These are phyloP conservation scores for Heterotilapia buettikoferi DNA, from an alignment of 2,113 vertebrate genomes.

Conservation along the genomic window DNA sequence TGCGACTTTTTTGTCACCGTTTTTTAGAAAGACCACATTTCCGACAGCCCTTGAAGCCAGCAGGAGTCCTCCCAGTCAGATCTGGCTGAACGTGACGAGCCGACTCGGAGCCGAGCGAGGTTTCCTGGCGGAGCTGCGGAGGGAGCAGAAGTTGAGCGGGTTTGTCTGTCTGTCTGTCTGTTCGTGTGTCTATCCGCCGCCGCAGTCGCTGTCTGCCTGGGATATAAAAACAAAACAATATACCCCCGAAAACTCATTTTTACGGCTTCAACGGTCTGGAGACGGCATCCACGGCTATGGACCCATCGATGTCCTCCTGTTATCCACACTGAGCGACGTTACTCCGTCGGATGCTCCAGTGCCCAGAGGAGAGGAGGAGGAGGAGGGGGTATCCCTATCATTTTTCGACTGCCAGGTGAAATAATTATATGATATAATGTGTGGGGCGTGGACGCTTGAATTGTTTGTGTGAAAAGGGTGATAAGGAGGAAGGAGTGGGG, in stretches of 20 bases:
- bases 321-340: slow-evolving; percentile 37
- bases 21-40: not conserved
- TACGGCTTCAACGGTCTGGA: not conserved
- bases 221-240: not conserved
- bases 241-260: not conserved
- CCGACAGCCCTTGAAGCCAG: slow-evolving; percentile 31
- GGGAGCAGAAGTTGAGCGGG: slow-evolving; percentile 53
- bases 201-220: slow-evolving; percentile 12
- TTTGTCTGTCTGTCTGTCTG: slow-evolving; percentile 40
- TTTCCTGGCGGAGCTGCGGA: slow-evolving; percentile 63
- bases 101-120: slow-evolving; percentile 42
- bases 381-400: slow-evolving; percentile 44
- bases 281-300: slow-evolving; percentile 50
- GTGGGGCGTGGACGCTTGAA: not conserved
- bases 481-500: not conserved
- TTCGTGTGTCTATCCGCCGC: slow-evolving; percentile 8
- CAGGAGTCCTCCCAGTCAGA: slow-evolving; percentile 59
- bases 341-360: slow-evolving; percentile 59
- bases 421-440: not conserved
- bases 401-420: slow-evolving; percentile 59
- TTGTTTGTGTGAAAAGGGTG: not conserved
- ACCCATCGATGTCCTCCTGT: slow-evolving; percentile 39
- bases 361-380: slow-evolving; percentile 39
- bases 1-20: not conserved
- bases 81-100: slow-evolving; percentile 65